Evolutionary conservation across 92 coral and sea anemone genomes (phyloP), one percentile per base, ranked within the genome.

Genomic region (Parazoanthus atlanticus): DNA sequence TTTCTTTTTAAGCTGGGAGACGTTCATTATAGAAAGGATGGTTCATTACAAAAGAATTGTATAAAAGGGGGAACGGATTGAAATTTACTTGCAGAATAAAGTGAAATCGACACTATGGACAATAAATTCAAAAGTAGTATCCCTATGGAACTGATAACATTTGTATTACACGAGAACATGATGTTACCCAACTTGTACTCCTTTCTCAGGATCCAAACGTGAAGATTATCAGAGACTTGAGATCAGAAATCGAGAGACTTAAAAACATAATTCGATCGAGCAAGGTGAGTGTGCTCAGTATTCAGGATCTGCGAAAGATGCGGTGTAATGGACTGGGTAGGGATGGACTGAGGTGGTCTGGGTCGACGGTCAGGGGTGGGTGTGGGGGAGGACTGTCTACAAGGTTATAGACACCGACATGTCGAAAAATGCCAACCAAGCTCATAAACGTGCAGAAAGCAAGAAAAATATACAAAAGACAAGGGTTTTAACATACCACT

Each of bases 121-220:
- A 23, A 61, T 8, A 23, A 3, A 61, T 61, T 23, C 69, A 61
- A 61, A 0, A 21, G 28, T 61, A 5, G n/a, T 23, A 15, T 25
- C 69, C 58, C 12, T 52, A 4, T 61, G 21, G 10, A n/a, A 56
- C 65, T 15, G 65, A 15, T 56, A 23, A 1, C 8, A 61, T 52
- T 52, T 52, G 21, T 52, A 15, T 52, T 13, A 19, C 12, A 12
- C 17, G 3, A 52, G 17, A 13, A 16, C 58, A 0, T 8, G 13
- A 28, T 85, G 49, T 56, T 23, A 13, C 25, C 29, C 34, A 2
- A 33, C 1, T n/a, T 46, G 8, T 9, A 7, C 28, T 41, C 41
- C 26, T 67, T 71, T 90, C 26, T 54, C 79, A 95, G 98, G 98
- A 95, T 95, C 94, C 94, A 84, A 95, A 95, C 74, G 98, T 95